Evolutionary conservation across 2,888 invertebrate genomes (phyloP).

Genomic region (Peribatodes rhomboidaria): DNA sequence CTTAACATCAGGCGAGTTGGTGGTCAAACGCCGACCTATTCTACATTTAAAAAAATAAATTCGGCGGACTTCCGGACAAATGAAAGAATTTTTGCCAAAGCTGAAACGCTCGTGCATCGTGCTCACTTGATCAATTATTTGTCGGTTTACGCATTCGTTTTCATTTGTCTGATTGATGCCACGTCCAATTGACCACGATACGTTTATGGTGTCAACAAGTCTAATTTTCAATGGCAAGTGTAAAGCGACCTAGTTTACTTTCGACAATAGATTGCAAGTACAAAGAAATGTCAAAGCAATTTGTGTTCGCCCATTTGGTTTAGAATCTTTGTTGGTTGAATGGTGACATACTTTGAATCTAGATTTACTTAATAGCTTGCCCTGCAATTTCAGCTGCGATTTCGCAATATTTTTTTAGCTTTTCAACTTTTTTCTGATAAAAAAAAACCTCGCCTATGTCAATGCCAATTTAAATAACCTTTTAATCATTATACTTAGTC

Average conservation of each 20-base stretch:
- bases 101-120: too few relatives aligned
- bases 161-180: constrained; percentile 1
- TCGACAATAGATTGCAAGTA: constrained; percentile 9
- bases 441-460: too few relatives aligned
- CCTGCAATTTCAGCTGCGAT: not conserved
- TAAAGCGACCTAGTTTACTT: constrained; percentile 25
- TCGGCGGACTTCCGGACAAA: too few relatives aligned
- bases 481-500: too few relatives aligned
- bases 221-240: constrained; percentile 16
- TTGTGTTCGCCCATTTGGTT: constrained; percentile 2
- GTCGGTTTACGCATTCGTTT: not conserved
- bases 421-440: too few relatives aligned
- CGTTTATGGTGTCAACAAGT: constrained; percentile 12
- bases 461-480: too few relatives aligned
- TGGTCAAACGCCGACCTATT: too few relatives aligned
- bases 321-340: not conserved
- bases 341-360: too few relatives aligned
- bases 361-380: not conserved
- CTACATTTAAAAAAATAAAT: too few relatives aligned
- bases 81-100: too few relatives aligned
- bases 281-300: constrained; percentile 26
- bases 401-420: too few relatives aligned
- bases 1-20: too few relatives aligned
- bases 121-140: not conserved
- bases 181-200: constrained; percentile 8